Evolutionary conservation across 2,797 vertebrate genomes (phyloP).

Genomic region (Epinephelus coioides): DNA sequence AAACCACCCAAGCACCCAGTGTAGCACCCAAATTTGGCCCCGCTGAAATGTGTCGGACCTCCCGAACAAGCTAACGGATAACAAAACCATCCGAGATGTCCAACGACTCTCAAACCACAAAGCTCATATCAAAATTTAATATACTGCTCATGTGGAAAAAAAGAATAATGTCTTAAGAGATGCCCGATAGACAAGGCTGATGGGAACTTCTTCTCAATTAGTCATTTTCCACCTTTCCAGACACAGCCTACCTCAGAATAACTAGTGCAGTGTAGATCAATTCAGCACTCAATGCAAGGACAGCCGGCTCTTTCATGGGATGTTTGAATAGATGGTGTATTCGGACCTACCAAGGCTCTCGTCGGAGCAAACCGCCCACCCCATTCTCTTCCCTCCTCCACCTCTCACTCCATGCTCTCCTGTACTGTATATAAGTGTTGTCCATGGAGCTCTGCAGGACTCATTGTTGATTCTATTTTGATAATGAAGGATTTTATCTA

Average conservation of each 20-base stretch:
- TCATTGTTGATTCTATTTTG: slow-evolving; percentile 3
- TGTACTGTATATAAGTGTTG: not conserved
- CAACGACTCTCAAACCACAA: slow-evolving; percentile 34
- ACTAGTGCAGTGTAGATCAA: slow-evolving; percentile 49
- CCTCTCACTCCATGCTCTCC: not conserved
- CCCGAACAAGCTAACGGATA: slow-evolving; percentile 12
- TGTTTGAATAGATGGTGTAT: slow-evolving; percentile 43
- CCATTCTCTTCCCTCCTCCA: slow-evolving; percentile 16
- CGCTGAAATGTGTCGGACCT: slow-evolving; percentile 1
- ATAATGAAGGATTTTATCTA: slow-evolving; percentile 23
- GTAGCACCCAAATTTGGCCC: not conserved
- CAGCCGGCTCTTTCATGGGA: slow-evolving; percentile 47
- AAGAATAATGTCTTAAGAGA: slow-evolving; percentile 22
- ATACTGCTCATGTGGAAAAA: slow-evolving; percentile 25
- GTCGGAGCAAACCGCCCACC: slow-evolving; percentile 1
- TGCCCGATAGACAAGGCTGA: slow-evolving; percentile 31
- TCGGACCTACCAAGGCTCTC: slow-evolving; percentile 47
- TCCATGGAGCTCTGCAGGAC: slow-evolving; percentile 42
- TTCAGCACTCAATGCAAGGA: slow-evolving; percentile 57
- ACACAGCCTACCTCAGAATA: slow-evolving; percentile 46
- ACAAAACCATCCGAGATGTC: slow-evolving; percentile 31
- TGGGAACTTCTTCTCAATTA: slow-evolving; percentile 55
- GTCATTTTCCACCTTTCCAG: slow-evolving; percentile 56
- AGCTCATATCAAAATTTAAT: slow-evolving; percentile 38
- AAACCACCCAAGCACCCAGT: too few species aligned